Conservation (phyloP, 2,113 vertebrate species). For the Piprites chloris region DNA sequence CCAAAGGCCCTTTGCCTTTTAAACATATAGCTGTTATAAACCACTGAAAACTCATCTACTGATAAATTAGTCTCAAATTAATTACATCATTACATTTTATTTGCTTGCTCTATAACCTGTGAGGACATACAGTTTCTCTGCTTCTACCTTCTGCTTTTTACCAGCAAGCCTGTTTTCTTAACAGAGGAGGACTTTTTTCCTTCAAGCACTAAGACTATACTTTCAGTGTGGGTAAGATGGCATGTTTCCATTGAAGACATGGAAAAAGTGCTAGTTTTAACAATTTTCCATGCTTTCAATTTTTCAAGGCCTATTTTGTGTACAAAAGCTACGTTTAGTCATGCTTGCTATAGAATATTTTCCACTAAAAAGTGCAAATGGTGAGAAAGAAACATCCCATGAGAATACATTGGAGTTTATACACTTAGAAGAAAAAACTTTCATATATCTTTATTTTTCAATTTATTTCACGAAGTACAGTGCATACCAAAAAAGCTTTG, state of each 20-base stretch:
- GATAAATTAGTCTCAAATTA: background rate
- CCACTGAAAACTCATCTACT: background rate
- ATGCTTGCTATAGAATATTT: background rate
- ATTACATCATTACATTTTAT: background rate
- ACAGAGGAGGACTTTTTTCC: background rate
- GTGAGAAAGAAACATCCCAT: background rate
- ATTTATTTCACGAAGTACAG: background rate
- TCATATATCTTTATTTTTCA: background rate
- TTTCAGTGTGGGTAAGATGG: background rate
- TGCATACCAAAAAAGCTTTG: background rate
- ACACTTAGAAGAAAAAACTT: background rate
- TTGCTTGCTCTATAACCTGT: background rate
- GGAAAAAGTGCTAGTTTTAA: background rate
- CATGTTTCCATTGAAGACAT: background rate
- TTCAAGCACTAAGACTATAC: background rate
- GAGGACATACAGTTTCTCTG: background rate
- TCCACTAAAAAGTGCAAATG: background rate
- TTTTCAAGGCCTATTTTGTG: background rate
- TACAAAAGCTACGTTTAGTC: background rate
- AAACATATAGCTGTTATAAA: background rate
- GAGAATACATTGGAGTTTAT: background rate
- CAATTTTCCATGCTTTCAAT: background rate
- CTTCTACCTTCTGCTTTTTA: no score
- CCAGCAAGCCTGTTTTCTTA: background rate
- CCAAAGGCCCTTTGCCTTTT: constrained; percentile 43